Base-by-base conservation (phyloP, 2,113 vertebrate species). In the Mirza zaza region DNA sequence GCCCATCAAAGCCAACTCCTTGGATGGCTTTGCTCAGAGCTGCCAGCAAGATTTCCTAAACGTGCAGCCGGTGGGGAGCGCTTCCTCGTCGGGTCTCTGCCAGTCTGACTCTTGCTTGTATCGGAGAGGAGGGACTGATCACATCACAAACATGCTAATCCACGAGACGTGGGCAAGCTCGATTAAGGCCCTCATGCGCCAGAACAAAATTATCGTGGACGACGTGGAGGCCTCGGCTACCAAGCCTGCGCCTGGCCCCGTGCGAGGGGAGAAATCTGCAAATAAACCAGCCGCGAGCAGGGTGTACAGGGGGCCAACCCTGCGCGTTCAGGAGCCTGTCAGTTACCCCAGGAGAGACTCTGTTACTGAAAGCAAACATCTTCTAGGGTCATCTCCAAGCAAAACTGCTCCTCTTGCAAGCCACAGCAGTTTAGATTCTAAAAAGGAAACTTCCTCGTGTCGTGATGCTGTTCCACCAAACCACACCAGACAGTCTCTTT, bases 81-180 rank as follows among this genome's bases (percentile, higher is more conserved):
- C 98, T 65, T 98, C 99, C 45, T 99, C 99, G 14, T 98, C 98
- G 0, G 98, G 99, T 65, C 99, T 99, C 87, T 99, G 99, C 97
- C 99, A 99, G 97, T 99, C 99, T 12, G 99, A 99, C 97, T 99
- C 99, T 0, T 99, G 99, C 97, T 98, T 99, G 94, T 99, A 99
- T 97, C 98, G 99, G 95, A 98, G 99, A 82, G 99, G 99, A 23
- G 99, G 98, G 52, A 99, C 99, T 1, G 99, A 99, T 98, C 99
- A 99, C 92, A 98, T 99, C 93, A 99, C 99, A 20, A 99, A 99
- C 96, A 99, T 99, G 99, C 95, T 99, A 85, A 99, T 99, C 95
- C 99, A 99, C 0, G 99, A 99, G 97, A 99, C 99, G 0, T 99
- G 99, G 99, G 98, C 99, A 1, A 99, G 98, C 90, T 99, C 99